Conservation (phyloP, 1,140 invertebrate species). For the Fopius arisanus region DNA sequence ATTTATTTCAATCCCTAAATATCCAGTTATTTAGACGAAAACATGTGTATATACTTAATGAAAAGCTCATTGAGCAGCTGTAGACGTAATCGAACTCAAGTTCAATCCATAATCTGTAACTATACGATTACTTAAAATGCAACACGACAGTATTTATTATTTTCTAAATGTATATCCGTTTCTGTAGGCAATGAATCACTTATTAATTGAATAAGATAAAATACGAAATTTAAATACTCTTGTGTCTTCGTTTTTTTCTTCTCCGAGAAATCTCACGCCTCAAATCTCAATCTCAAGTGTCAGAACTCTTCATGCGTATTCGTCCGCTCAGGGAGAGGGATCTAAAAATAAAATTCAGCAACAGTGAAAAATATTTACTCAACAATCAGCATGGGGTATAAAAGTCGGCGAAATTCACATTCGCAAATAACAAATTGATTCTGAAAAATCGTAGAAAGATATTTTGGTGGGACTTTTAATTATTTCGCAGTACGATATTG, state of each 20-base stretch:
- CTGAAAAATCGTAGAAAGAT: not conserved
- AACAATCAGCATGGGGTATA: not conserved
- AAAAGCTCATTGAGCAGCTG: not conserved
- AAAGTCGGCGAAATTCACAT: not conserved
- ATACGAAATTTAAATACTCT: not conserved
- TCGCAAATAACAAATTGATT: not conserved
- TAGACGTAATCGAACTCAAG: not conserved
- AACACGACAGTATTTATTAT: conserved; percentile 21
- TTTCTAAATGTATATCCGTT: conserved; percentile 2
- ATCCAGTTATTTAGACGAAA: not conserved
- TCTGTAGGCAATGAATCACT: conserved; percentile 15
- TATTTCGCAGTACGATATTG: too few species aligned
- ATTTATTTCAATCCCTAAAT: not conserved
- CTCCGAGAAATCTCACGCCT: not conserved
- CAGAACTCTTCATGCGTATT: conserved; percentile 42
- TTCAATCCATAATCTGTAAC: not conserved
- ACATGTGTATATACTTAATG: conserved; percentile 12
- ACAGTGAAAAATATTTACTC: not conserved
- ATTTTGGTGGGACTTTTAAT: too few species aligned
- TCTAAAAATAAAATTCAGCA: conserved; percentile 37
- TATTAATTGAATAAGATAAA: conserved; percentile 12
- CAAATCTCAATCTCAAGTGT: conserved; percentile 22
- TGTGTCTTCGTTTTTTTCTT: not conserved
- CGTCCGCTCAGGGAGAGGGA: conserved; percentile 37
- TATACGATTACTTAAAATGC: not conserved